Evolutionary conservation across 2,888 invertebrate genomes (phyloP).

Genomic region (Pandemis corylana): DNA sequence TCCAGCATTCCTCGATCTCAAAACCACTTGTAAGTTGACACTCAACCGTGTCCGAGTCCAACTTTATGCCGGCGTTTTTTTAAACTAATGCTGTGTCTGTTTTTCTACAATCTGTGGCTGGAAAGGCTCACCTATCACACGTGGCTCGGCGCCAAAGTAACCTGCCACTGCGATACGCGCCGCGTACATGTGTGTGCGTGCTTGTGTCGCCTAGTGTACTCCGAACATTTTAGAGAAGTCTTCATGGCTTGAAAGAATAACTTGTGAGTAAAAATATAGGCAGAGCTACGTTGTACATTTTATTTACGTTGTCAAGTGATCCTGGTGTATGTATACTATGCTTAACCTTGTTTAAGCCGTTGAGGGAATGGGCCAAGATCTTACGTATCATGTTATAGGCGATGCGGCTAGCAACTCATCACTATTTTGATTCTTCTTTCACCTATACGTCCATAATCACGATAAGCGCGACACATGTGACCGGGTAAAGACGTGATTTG

Average conservation of each 20-base stretch:
- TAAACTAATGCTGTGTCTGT: background rate
- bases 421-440: too few relatives aligned
- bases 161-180: constrained; percentile 54
- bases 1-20: too few relatives aligned
- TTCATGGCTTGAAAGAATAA: background rate
- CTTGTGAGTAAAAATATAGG: background rate
- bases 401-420: too few relatives aligned
- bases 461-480: too few relatives aligned
- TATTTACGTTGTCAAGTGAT: background rate
- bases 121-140: constrained; percentile 62
- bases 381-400: too few relatives aligned
- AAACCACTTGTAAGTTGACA: too few relatives aligned
- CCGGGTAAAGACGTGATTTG: too few relatives aligned
- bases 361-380: too few relatives aligned
- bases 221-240: background rate
- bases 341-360: too few relatives aligned
- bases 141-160: constrained; percentile 69
- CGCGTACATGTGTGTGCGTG: background rate
- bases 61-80: background rate
- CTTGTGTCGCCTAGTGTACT: constrained; percentile 20
- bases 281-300: background rate
- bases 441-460: too few relatives aligned
- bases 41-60: too few relatives aligned
- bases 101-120: constrained; percentile 2
- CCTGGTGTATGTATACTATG: too few relatives aligned